phyloP scores from a whole-genome alignment of 2,888 invertebrate genomes.

The Melanostoma mellinum region DNA sequence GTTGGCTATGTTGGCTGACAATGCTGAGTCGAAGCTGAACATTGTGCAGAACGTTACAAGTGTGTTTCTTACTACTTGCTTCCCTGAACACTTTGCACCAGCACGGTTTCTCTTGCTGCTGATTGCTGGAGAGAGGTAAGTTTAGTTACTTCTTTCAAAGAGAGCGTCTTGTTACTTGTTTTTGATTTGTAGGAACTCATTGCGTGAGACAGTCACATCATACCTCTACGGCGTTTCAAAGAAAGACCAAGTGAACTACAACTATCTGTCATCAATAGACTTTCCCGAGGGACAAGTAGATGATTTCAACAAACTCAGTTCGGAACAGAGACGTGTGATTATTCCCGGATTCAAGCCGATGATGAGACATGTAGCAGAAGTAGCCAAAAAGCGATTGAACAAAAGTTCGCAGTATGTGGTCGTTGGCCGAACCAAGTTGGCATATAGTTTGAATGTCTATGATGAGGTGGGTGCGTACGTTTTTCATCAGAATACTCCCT shows the following conservation, averaged over 20 bases:
- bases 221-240: slow-evolving; percentile 87
- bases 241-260: slow-evolving; percentile 83
- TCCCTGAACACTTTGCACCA: slow-evolving; percentile 91
- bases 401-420: slow-evolving; percentile 84
- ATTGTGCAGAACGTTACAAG: slow-evolving; percentile 93
- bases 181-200: slow-evolving; percentile 77
- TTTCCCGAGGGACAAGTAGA: slow-evolving; percentile 79
- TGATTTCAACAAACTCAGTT: slow-evolving; percentile 78
- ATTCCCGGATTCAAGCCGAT: slow-evolving; percentile 89
- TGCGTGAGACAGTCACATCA: slow-evolving; percentile 80
- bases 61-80: slow-evolving; percentile 91
- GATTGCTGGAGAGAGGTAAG: slow-evolving; percentile 92
- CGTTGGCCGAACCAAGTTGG: slow-evolving; percentile 86
- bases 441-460: slow-evolving; percentile 88
- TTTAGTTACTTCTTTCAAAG: slow-evolving; percentile 42
- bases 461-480: slow-evolving; percentile 85
- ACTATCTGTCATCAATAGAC: slow-evolving; percentile 81
- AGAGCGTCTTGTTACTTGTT: not conserved
- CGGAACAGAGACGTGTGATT: slow-evolving; percentile 81
- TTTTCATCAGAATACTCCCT: no score
- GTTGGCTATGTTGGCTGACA: slow-evolving; percentile 87
- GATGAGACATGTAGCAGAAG: slow-evolving; percentile 87
- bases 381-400: slow-evolving; percentile 85
- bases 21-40: slow-evolving; percentile 89
- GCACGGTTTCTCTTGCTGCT: slow-evolving; percentile 91